phyloP scores from a whole-genome alignment of 2,888 invertebrate species.

The Archaeoteleia sp. region DNA sequence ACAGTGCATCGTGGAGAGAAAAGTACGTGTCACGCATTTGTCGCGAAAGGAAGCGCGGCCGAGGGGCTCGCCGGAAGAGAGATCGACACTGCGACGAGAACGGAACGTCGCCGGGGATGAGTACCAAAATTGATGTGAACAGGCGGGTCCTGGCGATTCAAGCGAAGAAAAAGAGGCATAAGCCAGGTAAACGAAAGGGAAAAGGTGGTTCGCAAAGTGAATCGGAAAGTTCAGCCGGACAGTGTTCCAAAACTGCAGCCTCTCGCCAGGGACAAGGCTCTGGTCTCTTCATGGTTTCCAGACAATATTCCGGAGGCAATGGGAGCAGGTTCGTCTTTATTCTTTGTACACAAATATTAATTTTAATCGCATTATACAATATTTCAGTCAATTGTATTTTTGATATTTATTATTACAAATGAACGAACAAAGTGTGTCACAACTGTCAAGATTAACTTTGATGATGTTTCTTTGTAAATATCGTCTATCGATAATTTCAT shows the following conservation, averaged over 20 bases:
- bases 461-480: too few species aligned
- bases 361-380: too few species aligned
- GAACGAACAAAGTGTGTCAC: too few species aligned
- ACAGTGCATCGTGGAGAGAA: not conserved
- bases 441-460: too few species aligned
- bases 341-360: too few species aligned
- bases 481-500: too few species aligned
- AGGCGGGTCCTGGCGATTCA: constrained; percentile 93
- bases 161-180: constrained; percentile 94
- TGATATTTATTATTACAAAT: too few species aligned
- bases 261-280: constrained; percentile 50
- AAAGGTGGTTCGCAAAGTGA: constrained; percentile 79
- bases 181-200: constrained; percentile 90
- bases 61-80: constrained; percentile 27
- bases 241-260: constrained; percentile 61
- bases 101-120: constrained; percentile 77
- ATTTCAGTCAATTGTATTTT: too few species aligned
- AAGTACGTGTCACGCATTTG: constrained; percentile 1
- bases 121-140: constrained; percentile 93
- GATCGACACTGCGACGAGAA: constrained; percentile 45
- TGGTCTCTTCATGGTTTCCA: constrained; percentile 2
- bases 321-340: constrained; percentile 65
- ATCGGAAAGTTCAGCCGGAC: constrained; percentile 72
- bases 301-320: constrained; percentile 62
- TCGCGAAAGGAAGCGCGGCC: not conserved